A percentile compares a stretch with the other conserved stretches of the same genome.
phyloP scores from a whole-genome alignment of 2,797 vertebrate genomes.

The Diglossa cyanea region DNA sequence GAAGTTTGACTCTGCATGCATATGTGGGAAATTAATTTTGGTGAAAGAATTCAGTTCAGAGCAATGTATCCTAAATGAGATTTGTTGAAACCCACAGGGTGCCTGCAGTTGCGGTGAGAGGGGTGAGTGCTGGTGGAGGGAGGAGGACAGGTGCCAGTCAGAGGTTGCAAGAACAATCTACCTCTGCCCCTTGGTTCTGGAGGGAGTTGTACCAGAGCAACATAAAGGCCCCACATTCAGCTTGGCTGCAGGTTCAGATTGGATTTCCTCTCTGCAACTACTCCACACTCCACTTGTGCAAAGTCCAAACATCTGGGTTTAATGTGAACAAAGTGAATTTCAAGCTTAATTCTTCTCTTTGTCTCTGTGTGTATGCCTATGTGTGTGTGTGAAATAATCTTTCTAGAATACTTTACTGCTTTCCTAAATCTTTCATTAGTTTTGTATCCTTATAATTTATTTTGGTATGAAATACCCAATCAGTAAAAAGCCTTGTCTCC shows the following conservation, averaged over 20 bases:
- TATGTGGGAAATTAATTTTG: neutral
- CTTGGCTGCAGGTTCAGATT: conserved; percentile 6
- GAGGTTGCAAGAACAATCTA: neutral
- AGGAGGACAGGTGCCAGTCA: neutral
- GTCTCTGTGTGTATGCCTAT: neutral
- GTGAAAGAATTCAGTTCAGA: neutral
- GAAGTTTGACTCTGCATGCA: neutral
- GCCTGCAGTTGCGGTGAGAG: neutral
- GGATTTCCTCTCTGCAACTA: conserved; percentile 47
- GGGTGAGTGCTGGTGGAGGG: fast-evolving
- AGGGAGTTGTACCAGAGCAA: neutral
- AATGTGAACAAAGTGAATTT: conserved; percentile 26
- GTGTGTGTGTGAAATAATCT: neutral
- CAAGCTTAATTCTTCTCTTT: conserved; percentile 9
- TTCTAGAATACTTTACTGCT: neutral
- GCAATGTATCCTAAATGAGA: neutral
- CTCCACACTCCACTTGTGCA: neutral
- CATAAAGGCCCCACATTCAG: neutral
- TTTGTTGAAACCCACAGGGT: fast-evolving
- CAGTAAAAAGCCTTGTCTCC: neutral
- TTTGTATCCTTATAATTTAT: neutral
- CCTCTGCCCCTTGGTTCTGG: neutral
- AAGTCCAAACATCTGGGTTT: conserved; percentile 49
- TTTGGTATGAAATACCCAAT: neutral
- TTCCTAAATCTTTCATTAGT: neutral